A percentile compares a stretch with the other conserved stretches of the same genome.
Conservation (phyloP, 1,140 invertebrate genomes). For the Trialeurodes vaporariorum region DNA sequence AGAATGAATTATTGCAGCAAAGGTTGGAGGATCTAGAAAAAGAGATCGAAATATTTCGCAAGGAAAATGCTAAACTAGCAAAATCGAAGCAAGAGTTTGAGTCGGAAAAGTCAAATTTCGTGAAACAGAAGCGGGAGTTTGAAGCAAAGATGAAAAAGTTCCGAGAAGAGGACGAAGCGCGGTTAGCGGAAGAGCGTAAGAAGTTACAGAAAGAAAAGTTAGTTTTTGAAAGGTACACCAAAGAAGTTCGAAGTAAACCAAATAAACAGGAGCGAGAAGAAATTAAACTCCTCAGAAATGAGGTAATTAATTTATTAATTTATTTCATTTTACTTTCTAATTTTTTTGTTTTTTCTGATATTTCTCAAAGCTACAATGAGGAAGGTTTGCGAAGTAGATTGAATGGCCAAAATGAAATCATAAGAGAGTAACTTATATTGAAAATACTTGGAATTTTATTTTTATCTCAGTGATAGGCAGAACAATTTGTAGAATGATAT, state of each 20-base stretch:
- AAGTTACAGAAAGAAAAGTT: conserved; percentile 50
- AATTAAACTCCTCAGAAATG: conserved; percentile 39
- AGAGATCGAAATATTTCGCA: conserved; percentile 54
- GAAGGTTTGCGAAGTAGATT: too few species aligned
- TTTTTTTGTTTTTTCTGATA: too few species aligned
- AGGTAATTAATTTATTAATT: conserved; percentile 14
- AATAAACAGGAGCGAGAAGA: conserved; percentile 55
- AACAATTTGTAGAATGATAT: too few species aligned
- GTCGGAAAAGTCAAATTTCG: conserved; percentile 29
- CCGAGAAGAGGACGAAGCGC: conserved; percentile 42
- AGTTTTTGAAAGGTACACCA: conserved; percentile 38
- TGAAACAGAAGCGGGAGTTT: conserved; percentile 15
- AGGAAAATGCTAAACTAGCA: conserved; percentile 45
- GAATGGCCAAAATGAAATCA: too few species aligned
- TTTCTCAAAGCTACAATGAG: too few species aligned
- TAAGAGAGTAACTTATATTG: too few species aligned
- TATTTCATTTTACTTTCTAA: not conserved
- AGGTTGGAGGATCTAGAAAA: conserved; percentile 46
- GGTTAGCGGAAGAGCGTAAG: conserved; percentile 43
- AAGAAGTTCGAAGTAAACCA: conserved; percentile 48
- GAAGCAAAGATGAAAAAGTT: conserved; percentile 22
- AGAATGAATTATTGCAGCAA: conserved; percentile 37
- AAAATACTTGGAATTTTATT: too few species aligned
- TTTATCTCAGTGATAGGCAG: too few species aligned
- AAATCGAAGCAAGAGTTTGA: conserved; percentile 32